phyloP scores from a whole-genome alignment of 2,888 invertebrate genomes.

The Ennomos fuscantarius region DNA sequence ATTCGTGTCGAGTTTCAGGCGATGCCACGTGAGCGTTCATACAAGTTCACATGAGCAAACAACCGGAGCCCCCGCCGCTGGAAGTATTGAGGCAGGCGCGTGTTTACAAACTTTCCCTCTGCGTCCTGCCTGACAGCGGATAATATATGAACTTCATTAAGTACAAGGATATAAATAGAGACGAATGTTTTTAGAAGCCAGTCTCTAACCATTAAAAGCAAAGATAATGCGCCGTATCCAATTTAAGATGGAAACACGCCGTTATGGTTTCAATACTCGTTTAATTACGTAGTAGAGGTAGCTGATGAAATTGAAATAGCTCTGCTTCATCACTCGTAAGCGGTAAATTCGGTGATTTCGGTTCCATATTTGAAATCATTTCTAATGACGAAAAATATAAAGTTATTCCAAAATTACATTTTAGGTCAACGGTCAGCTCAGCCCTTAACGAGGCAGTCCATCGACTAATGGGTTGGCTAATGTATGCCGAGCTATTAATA shows the following conservation, averaged over 20 bases:
- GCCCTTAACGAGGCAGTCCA: conserved; percentile 64
- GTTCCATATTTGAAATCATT: conserved; percentile 1
- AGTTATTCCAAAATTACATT: conserved; percentile 63
- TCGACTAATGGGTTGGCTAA: conserved; percentile 69
- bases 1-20: conserved; percentile 43
- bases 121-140: conserved; percentile 46
- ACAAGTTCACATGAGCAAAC: conserved; percentile 61
- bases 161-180: conserved; percentile 44
- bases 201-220: conserved; percentile 32
- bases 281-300: conserved; percentile 15
- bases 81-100: conserved; percentile 49
- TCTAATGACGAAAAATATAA: conserved; percentile 36
- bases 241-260: conserved; percentile 29
- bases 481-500: conserved; percentile 71
- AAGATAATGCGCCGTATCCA: conserved; percentile 32
- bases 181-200: conserved; percentile 31
- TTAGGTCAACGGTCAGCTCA: conserved; percentile 67
- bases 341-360: conserved; percentile 20
- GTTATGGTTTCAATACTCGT: conserved; percentile 28
- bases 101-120: conserved; percentile 65
- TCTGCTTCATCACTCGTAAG: conserved; percentile 18
- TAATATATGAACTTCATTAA: conserved; percentile 53
- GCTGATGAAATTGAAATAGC: conserved; percentile 25
- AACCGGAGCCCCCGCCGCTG: conserved; percentile 52
- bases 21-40: conserved; percentile 44